phyloP scores from a whole-genome alignment of 2,888 invertebrate species.

The Malachius bipustulatus region DNA sequence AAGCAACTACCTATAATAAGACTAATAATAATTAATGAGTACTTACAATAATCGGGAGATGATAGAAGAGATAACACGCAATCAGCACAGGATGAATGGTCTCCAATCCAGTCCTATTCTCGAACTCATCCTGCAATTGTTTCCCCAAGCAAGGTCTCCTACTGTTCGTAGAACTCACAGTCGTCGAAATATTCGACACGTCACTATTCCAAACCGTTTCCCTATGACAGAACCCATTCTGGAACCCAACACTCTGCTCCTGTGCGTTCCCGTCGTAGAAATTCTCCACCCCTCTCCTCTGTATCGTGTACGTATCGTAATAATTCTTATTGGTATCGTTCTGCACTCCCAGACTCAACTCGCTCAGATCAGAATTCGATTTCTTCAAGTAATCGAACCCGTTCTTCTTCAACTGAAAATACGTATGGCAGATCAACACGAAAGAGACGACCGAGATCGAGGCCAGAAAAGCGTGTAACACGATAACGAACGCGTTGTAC shows the following conservation, averaged over 20 bases:
- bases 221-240: conserved; percentile 19
- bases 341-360: conserved; percentile 27
- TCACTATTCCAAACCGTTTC: conserved; percentile 34
- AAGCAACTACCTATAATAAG: too few relatives aligned
- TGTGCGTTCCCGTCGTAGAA: conserved; percentile 16
- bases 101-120: conserved; percentile 35
- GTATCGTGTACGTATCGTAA: conserved; percentile 33
- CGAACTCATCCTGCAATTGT: conserved; percentile 20
- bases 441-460: conserved; percentile 38
- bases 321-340: conserved; percentile 24
- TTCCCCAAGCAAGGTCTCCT: conserved; percentile 38
- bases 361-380: conserved; percentile 34
- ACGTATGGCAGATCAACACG: conserved; percentile 32
- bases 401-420: conserved; percentile 25
- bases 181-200: conserved; percentile 40
- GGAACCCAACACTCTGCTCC: conserved; percentile 14
- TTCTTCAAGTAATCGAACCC: conserved; percentile 35
- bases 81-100: conserved; percentile 41
- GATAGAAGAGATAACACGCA: conserved; percentile 46
- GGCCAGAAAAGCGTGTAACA: conserved; percentile 41
- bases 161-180: conserved; percentile 45
- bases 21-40: too few relatives aligned
- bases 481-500: conserved; percentile 40
- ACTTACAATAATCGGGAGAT: conserved; percentile 49
- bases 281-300: conserved; percentile 18